Conservation (phyloP, 1,140 invertebrate genomes). For the Drosophila bocki region DNA sequence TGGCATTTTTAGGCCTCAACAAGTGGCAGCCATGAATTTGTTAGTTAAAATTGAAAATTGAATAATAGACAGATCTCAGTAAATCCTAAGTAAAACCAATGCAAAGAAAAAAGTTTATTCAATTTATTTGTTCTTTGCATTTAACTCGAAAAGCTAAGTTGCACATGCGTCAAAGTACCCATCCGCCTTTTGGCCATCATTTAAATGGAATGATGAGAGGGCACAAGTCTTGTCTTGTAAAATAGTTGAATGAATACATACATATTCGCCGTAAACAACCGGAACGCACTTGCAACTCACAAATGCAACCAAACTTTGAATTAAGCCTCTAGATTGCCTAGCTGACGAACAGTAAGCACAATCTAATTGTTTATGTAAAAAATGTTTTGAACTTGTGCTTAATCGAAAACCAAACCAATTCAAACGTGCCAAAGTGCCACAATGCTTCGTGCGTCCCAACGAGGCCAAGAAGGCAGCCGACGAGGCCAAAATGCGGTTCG, state of each 20-base stretch:
- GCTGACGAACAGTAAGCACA: constrained; percentile 74
- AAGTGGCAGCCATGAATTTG: constrained; percentile 12
- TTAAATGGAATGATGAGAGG: constrained; percentile 48
- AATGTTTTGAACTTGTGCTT: constrained; percentile 70
- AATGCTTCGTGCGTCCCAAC: constrained; percentile 99
- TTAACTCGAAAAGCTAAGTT: constrained; percentile 77
- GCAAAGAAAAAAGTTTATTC: constrained; percentile 63
- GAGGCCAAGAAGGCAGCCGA: constrained; percentile 99
- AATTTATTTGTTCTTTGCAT: constrained; percentile 85
- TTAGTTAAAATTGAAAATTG: constrained; percentile 54
- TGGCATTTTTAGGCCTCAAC: not conserved
- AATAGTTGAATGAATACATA: too few relatives aligned
- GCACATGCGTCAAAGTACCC: constrained; percentile 57
- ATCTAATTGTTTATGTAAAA: constrained; percentile 70
- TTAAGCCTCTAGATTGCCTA: constrained; percentile 77
- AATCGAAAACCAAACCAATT: constrained; percentile 75
- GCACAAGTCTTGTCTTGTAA: not conserved
- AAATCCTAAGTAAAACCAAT: constrained; percentile 13
- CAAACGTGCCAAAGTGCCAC: constrained; percentile 92
- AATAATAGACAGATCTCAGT: constrained; percentile 8
- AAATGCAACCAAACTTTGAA: constrained; percentile 80
- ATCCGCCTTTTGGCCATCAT: constrained; percentile 13
- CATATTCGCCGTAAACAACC: not conserved
- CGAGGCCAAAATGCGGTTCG: constrained; percentile 99
- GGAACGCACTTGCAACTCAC: constrained; percentile 78